Percentiles rank a stretch among this genome's conserved stretches.
These are phyloP conservation scores for Drosophila limbata DNA, from an alignment of 2,888 invertebrate genomes.

Conservation along the genomic window DNA sequence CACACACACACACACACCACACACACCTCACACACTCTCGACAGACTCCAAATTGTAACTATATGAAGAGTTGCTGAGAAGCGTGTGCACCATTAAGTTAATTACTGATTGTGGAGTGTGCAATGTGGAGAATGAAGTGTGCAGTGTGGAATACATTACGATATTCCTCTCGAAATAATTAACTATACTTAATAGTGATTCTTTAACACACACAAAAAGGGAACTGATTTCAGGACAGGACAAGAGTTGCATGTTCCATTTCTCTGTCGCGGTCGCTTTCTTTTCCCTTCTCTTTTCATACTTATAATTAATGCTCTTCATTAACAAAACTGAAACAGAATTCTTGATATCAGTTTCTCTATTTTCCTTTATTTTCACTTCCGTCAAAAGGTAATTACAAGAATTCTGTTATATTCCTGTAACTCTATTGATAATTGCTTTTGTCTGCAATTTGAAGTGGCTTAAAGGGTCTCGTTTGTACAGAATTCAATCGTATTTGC, in stretches of 20 bases:
- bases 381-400: background rate
- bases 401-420: background rate
- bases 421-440: background rate
- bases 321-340: too few relatives aligned
- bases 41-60: constrained; percentile 27
- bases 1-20: background rate
- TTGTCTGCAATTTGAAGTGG: background rate
- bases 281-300: too few relatives aligned
- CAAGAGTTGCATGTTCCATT: too few relatives aligned
- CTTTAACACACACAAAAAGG: background rate
- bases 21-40: background rate
- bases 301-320: too few relatives aligned
- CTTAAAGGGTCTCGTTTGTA: background rate
- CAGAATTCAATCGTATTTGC: constrained; percentile 9
- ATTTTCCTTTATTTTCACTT: background rate
- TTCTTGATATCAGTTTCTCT: too few relatives aligned
- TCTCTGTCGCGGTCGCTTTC: too few relatives aligned
- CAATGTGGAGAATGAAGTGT: background rate
- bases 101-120: constrained; percentile 27
- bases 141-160: constrained; percentile 7
- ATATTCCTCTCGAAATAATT: constrained; percentile 14
- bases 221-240: background rate
- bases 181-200: background rate
- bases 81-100: constrained; percentile 30
- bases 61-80: constrained; percentile 29